Conservation (phyloP, 2,888 invertebrate species). For the Anaspis maculata region DNA sequence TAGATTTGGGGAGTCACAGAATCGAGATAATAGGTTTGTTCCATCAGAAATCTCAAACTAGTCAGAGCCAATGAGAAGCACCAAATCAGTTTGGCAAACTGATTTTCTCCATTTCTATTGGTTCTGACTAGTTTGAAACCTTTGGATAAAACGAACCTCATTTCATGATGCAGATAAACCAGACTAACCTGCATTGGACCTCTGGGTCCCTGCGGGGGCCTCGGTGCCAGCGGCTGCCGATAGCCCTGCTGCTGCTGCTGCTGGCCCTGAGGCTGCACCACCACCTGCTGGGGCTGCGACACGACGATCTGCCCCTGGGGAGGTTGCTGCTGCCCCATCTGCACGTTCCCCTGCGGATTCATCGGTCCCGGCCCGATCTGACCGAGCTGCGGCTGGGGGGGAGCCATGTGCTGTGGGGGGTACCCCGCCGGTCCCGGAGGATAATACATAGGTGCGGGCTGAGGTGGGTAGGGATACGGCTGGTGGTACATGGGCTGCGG, state of each 20-base stretch:
- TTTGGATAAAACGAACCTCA: too few species aligned
- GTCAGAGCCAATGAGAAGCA: too few species aligned
- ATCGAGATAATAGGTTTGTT: too few species aligned
- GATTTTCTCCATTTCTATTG: too few species aligned
- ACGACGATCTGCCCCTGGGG: conserved; percentile 38
- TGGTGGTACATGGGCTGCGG: conserved; percentile 40
- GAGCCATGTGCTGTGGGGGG: conserved; percentile 37
- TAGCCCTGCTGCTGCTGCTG: conserved; percentile 26
- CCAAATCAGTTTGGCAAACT: too few species aligned
- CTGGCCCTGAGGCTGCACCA: conserved; percentile 15
- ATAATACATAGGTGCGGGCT: conserved; percentile 36
- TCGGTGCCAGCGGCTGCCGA: conserved; percentile 21
- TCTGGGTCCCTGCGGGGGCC: conserved; percentile 24
- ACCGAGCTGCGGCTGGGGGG: conserved; percentile 16
- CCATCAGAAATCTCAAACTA: too few species aligned
- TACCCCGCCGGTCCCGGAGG: conserved; percentile 40
- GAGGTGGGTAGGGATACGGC: conserved; percentile 34
- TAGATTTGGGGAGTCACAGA: too few species aligned
- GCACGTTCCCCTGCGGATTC: conserved; percentile 37
- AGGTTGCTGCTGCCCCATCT: conserved; percentile 19
- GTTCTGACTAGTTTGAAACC: too few species aligned
- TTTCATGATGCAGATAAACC: too few species aligned
- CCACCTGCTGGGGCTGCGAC: too few species aligned
- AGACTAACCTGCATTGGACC: conserved; percentile 1
- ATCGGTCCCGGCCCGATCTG: conserved; percentile 25